Conservation (phyloP, 2,888 invertebrate genomes). For the Pollenia labialis region DNA sequence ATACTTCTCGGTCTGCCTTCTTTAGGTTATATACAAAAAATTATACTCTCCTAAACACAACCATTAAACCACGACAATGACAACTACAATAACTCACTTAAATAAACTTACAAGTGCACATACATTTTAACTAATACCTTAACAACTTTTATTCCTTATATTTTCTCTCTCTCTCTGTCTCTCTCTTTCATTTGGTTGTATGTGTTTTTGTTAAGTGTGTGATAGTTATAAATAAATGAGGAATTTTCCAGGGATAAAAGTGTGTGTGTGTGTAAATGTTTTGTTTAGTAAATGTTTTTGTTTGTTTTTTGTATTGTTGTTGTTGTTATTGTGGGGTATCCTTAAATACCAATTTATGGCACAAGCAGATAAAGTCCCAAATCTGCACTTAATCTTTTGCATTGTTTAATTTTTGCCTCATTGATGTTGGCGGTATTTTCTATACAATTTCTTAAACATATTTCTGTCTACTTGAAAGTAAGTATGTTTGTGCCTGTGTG, state of each 20-base stretch:
- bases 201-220: neutral
- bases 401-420: conserved; percentile 83
- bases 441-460: conserved; percentile 43
- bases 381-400: conserved; percentile 84
- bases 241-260: conserved; percentile 28
- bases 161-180: conserved; percentile 33
- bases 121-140: conserved; percentile 64
- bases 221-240: conserved; percentile 71
- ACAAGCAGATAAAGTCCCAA: conserved; percentile 83
- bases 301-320: conserved; percentile 26
- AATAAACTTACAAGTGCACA: conserved; percentile 17
- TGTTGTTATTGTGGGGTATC: conserved; percentile 78
- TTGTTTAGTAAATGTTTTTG: conserved; percentile 32
- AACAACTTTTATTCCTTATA: conserved; percentile 69
- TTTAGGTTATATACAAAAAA: conserved; percentile 16
- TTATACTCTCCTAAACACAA: conserved; percentile 63
- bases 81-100: conserved; percentile 73
- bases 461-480: neutral
- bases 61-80: conserved; percentile 71
- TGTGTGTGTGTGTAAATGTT: conserved; percentile 36
- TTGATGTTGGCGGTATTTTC: conserved; percentile 69
- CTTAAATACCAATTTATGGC: conserved; percentile 84
- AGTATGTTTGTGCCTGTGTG: neutral
- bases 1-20: conserved; percentile 13
- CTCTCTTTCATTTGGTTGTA: conserved; percentile 31